Evolutionary conservation across 1,140 invertebrate species (phyloP).

Genomic region (Notospermus geniculatus): DNA sequence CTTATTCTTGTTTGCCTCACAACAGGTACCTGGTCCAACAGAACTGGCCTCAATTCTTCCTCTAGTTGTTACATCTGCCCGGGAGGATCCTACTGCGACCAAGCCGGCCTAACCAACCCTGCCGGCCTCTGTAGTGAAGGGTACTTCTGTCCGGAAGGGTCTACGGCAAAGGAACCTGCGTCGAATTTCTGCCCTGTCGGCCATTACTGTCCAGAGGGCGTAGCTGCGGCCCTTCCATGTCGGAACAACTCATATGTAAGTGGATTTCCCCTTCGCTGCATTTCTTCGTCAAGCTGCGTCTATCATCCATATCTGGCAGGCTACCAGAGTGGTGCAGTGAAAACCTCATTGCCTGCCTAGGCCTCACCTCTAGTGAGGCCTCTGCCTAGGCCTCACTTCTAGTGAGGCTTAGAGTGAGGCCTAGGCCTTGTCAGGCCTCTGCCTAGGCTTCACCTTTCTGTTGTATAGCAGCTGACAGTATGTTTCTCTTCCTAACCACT

Average conservation of each 20-base stretch:
- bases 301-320: too few species aligned
- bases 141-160: slow-evolving; percentile 44
- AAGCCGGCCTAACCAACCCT: slow-evolving; percentile 37
- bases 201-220: slow-evolving; percentile 44
- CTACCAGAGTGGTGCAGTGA: too few species aligned
- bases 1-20: not conserved
- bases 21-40: slow-evolving; percentile 45
- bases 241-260: slow-evolving; percentile 43
- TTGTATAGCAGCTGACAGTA: too few species aligned
- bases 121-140: slow-evolving; percentile 44
- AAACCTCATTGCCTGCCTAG: too few species aligned
- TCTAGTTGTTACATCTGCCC: slow-evolving; percentile 38
- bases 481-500: not conserved
- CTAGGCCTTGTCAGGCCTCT: too few species aligned
- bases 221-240: slow-evolving; percentile 37
- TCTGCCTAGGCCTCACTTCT: too few species aligned
- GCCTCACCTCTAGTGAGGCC: too few species aligned
- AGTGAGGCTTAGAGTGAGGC: too few species aligned
- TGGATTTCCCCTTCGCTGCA: slow-evolving; percentile 6
- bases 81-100: slow-evolving; percentile 43
- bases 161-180: slow-evolving; percentile 4
- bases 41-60: slow-evolving; percentile 28
- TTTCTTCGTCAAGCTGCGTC: too few species aligned
- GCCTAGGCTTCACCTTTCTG: too few species aligned
- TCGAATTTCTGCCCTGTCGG: slow-evolving; percentile 6